Evolutionary conservation across 2,888 invertebrate genomes (phyloP).

Genomic region (Micoletzkya japonica): DNA sequence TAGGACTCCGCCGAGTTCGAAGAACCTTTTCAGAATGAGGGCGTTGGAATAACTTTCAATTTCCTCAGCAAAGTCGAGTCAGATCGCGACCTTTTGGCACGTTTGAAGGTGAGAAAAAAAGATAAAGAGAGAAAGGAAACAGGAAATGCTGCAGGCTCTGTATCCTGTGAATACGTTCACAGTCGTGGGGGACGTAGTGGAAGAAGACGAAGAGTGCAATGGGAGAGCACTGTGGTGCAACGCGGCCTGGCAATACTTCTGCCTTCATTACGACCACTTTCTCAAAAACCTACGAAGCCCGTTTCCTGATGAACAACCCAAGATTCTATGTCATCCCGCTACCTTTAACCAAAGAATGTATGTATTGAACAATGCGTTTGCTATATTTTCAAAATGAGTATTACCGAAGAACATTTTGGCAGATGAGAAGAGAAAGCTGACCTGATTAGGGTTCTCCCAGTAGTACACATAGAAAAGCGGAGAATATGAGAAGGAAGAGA

Average conservation of each 20-base stretch:
- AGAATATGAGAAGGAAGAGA: too few relatives aligned
- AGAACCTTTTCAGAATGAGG: slow-evolving; percentile 1
- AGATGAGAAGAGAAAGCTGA: too few relatives aligned
- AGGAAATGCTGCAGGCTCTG: neutral
- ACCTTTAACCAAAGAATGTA: neutral
- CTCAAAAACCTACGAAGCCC: neutral
- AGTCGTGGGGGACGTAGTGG: neutral
- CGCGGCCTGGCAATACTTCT: neutral
- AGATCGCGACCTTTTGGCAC: neutral
- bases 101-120: neutral
- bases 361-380: too few relatives aligned
- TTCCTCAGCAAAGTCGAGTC: neutral
- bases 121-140: neutral
- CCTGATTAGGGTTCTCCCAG: too few relatives aligned
- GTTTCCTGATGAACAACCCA: neutral
- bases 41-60: neutral
- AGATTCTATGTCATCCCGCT: neutral
- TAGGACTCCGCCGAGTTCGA: neutral
- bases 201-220: neutral
- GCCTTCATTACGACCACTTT: neutral
- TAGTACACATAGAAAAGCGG: too few relatives aligned
- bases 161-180: slow-evolving; percentile 1
- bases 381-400: neutral
- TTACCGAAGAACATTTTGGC: neutral
- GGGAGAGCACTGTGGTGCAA: slow-evolving; percentile 1